Base-by-base conservation (phyloP, 1,140 invertebrate species). In the Drosophila pandora region DNA sequence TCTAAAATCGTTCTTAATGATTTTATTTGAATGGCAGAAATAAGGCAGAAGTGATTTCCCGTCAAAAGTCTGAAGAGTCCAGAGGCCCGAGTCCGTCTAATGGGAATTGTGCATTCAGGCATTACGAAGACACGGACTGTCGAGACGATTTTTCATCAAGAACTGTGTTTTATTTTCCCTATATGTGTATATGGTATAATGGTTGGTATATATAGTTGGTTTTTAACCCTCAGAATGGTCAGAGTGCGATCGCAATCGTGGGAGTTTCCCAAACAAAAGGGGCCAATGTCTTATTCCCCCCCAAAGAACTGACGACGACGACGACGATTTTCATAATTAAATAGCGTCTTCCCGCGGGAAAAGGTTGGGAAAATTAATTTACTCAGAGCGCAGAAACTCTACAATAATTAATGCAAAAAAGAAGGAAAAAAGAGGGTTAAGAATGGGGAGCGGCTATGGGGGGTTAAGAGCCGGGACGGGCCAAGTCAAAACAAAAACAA, bases 351-450 rank as follows among this genome's bases (percentile, higher is more conserved):
- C 71, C 60, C 60, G 71, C 47, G 71, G 48, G 69, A 47, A 61
- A 55, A 41, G 25, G 34, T 49, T 68, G 61, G 61, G 7, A 69
- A 79, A 79, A 82, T 87, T 87, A 82, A 85, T 82, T 82, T 87
- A 64, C 32, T 50, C 41, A 55, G 8, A 55, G 8, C 34, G 23
- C 9, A 43, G 37, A 32, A 55, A 23, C 21, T 49, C 67, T 55
- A 74, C n/a, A 47, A 85, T 84, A 84, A 84, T 85, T 80, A 84
- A 84, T 84, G 81, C 81, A 69, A 64, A 68, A 52, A 57, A 76
- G 70, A 70, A 79, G 73, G 41, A n/a, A 21, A 45, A 5, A 21
- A 17, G 30, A 43, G 39, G 64, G 43, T 34, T 39, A 48, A 43
- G 48, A 47, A 58, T 39, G 12, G 32, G 54, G 43, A 23, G 21